Evolutionary conservation across 2,888 invertebrate species (phyloP).

Genomic region (Chloroclystis v-ata): DNA sequence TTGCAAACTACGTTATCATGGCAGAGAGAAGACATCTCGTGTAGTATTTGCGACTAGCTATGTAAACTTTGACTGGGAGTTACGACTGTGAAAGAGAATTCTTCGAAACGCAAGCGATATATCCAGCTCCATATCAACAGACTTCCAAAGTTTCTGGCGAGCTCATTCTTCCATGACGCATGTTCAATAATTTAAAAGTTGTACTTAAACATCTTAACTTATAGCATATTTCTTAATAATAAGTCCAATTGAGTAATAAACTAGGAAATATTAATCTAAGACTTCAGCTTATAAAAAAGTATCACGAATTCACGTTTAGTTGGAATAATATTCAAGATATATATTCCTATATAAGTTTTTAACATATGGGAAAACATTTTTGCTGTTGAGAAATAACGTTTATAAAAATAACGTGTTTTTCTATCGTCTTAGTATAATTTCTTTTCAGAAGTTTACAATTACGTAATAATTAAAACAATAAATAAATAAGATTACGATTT

Average conservation of each 20-base stretch:
- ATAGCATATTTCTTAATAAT: no score
- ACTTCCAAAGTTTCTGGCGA: slow-evolving; percentile 52
- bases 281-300: no score
- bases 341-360: no score
- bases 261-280: no score
- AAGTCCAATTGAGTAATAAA: no score
- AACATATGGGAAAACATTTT: no score
- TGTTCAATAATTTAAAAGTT: slow-evolving; percentile 47
- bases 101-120: slow-evolving; percentile 52
- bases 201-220: no score
- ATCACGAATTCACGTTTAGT: no score
- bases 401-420: neutral
- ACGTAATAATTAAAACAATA: slow-evolving; percentile 23
- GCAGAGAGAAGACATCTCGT: slow-evolving; percentile 42
- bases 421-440: no score
- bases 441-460: slow-evolving; percentile 23
- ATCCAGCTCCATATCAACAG: slow-evolving; percentile 55
- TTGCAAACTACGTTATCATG: slow-evolving; percentile 49
- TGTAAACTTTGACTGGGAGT: slow-evolving; percentile 59
- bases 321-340: no score
- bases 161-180: slow-evolving; percentile 52
- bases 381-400: no score
- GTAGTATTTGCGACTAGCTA: slow-evolving; percentile 57
- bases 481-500: slow-evolving; percentile 21
- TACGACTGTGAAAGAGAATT: slow-evolving; percentile 50